Base-by-base conservation (phyloP, 1,140 invertebrate species). In the Dufourea novaeangliae region DNA sequence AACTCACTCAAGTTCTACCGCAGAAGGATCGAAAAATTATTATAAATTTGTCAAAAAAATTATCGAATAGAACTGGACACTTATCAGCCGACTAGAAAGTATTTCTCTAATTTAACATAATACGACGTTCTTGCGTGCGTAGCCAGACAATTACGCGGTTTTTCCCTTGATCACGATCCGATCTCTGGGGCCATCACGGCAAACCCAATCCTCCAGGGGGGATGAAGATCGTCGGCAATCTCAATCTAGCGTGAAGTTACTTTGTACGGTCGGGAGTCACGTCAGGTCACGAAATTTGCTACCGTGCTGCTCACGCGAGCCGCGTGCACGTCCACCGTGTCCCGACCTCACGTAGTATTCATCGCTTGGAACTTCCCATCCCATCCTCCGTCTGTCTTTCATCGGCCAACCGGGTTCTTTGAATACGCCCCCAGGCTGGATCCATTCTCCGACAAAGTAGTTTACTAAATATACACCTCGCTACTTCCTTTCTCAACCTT, bases 281-380 rank as follows among this genome's bases (percentile, higher is more conserved):
- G 79, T 64, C 34, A 68, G 56, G 63, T 79, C 76, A 73, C 56
- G 69, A 67, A 32, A 62, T 63, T 34, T 22, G 32, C 76, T 69
- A 68, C 56, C 20, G 63, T 22, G 54, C 3, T 59, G 34, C 17
- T 59, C 68, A 57, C 68, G 68, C 54, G 39, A 70, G 8, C 27
- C 17, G 3, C n/a, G 14, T 25, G 6, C 32, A 39, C 17, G 39
- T 11, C 46, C 10, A 37, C 22, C 27, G n/a, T 66, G 8, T 8
- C 22, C n/a, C 20, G 39, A 66, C 6, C 41, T 41, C n/a, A 34
- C 20, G 10, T 1, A 7, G 4, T 6, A 44, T 7, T 29, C 39
- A 22, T 20, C 6, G 6, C 10, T 12, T 10, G 3, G 12, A 34
- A 32, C 22, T 34, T 25, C 3, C 7, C 27, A 8, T 32, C 20